Evolutionary conservation across 2,888 invertebrate genomes (phyloP).

Genomic region (Smittia aterrima): DNA sequence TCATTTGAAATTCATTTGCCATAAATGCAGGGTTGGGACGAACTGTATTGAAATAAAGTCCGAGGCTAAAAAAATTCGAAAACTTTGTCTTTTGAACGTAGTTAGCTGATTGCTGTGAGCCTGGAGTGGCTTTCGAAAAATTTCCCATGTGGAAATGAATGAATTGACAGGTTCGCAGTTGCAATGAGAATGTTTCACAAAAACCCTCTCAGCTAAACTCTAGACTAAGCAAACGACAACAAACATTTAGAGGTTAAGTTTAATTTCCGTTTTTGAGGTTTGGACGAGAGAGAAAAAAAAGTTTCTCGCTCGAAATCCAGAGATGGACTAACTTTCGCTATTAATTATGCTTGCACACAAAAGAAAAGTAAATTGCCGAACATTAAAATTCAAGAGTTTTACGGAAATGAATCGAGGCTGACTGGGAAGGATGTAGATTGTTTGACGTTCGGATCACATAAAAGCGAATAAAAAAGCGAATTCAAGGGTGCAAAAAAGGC

Average conservation of each 20-base stretch:
- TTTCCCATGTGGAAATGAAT: no score
- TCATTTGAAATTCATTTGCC: constrained; percentile 19
- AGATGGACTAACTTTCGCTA: constrained; percentile 33
- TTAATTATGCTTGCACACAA: constrained; percentile 20
- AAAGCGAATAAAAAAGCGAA: constrained; percentile 16
- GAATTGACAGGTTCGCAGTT: no score
- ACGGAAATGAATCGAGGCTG: background rate
- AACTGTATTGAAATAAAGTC: background rate
- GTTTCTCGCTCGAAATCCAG: background rate
- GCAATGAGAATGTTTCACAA: no score
- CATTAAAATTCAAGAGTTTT: background rate
- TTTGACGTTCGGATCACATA: constrained; percentile 26
- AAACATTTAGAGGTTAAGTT: no score
- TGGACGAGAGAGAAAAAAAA: background rate
- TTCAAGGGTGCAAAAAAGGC: constrained; percentile 6
- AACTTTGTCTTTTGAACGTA: background rate
- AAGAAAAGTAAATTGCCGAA: background rate
- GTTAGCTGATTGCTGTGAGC: no score
- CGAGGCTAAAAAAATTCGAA: background rate
- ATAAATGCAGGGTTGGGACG: background rate
- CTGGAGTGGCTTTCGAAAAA: no score
- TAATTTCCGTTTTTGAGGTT: no score
- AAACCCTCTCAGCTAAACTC: no score
- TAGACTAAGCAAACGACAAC: no score
- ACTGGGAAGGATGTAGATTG: background rate